phyloP scores from a whole-genome alignment of 37 sponge, comb jelly and placozoan genomes.

The Crambe crambe region DNA sequence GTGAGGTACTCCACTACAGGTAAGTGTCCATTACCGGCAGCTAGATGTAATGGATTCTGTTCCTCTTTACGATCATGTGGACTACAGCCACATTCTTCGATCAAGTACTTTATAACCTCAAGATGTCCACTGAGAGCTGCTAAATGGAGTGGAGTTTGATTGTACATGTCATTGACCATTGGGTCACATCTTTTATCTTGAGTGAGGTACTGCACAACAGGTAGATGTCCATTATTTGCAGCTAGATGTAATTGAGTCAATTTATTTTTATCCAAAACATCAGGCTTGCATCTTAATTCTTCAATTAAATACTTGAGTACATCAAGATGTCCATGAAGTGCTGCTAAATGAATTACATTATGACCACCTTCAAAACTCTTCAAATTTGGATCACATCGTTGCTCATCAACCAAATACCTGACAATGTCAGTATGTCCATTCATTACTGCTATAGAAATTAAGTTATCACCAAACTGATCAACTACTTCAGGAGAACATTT shows the following conservation, averaged over 20 bases:
- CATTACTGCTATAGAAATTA: neutral
- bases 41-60: neutral
- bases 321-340: slow-evolving; percentile 4
- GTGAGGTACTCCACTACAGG: slow-evolving; percentile 15
- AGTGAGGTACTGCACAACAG: neutral
- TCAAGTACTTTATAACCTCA: neutral
- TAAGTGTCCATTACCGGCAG: neutral
- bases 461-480: no score
- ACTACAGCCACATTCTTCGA: neutral
- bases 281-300: slow-evolving; percentile 5
- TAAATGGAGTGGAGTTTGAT: slow-evolving; percentile 8
- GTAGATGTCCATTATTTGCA: slow-evolving; percentile 3
- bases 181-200: slow-evolving; percentile 1
- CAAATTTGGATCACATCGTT: slow-evolving; percentile 11
- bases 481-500: no score
- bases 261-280: neutral
- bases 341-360: slow-evolving; percentile 9
- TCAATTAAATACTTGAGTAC: slow-evolving; percentile 18
- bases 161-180: neutral
- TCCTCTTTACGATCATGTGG: neutral
- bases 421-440: slow-evolving; percentile 16
- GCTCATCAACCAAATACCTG: neutral
- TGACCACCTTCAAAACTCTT: neutral
- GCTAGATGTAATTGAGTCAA: slow-evolving; percentile 40
- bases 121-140: slow-evolving; percentile 10